phyloP scores from a whole-genome alignment of 2,113 vertebrate species.

The Neofelis nebulosa region DNA sequence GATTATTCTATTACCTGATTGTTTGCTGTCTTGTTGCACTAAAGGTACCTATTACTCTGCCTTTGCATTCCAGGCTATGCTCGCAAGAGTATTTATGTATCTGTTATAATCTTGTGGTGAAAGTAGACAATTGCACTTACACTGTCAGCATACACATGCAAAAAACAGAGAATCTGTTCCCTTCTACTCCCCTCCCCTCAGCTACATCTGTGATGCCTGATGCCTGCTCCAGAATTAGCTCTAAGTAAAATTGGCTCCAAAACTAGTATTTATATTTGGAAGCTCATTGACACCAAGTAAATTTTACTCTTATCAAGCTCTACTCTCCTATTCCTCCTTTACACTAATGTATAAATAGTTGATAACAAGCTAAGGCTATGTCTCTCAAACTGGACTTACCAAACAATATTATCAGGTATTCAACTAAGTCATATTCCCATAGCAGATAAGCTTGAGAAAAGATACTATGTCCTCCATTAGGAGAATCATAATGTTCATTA shows the following conservation, averaged over 20 bases:
- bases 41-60: conserved; percentile 4
- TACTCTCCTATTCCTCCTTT: neutral
- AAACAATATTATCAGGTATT: neutral
- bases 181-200: neutral
- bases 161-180: neutral
- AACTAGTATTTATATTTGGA: conserved; percentile 16
- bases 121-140: neutral
- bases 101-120: neutral
- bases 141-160: neutral
- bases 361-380: neutral
- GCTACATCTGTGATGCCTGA: neutral
- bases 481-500: neutral
- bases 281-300: neutral
- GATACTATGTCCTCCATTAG: neutral
- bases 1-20: conserved; percentile 60
- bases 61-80: neutral
- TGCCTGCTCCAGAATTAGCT: neutral
- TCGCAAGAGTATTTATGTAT: neutral
- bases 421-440: neutral
- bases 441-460: neutral
- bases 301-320: neutral
- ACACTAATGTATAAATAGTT: neutral
- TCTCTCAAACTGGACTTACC: neutral
- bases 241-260: neutral
- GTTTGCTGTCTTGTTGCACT: neutral